Conservation (phyloP, 2,797 vertebrate species). For the Typhlichthys subterraneus region DNA sequence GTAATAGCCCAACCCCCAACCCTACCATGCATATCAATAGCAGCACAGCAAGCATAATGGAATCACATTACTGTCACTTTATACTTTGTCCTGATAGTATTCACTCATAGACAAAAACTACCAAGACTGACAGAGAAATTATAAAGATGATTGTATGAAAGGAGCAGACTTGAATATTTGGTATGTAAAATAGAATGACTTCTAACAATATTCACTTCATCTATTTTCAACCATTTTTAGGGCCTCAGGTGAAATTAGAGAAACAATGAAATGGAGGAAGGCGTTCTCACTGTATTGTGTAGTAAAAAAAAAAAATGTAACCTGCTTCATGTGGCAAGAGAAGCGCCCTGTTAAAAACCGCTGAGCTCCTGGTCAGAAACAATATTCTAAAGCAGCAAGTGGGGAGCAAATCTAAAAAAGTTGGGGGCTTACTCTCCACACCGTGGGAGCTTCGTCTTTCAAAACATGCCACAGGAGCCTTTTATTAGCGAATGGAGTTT, state of each 20-base stretch:
- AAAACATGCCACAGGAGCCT: conserved; percentile 72
- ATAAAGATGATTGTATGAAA: conserved; percentile 31
- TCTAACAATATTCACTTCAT: conserved; percentile 14
- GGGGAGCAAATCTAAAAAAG: conserved; percentile 54
- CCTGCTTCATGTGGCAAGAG: conserved; percentile 38
- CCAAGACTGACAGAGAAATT: conserved; percentile 1
- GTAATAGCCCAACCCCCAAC: conserved; percentile 11
- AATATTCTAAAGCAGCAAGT: conserved; percentile 60
- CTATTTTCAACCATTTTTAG: conserved; percentile 43
- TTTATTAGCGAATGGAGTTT: conserved; percentile 78
- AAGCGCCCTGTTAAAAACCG: conserved; percentile 21
- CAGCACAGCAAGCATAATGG: conserved; percentile 41
- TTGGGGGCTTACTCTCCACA: conserved; percentile 45
- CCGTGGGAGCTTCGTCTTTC: conserved; percentile 73
- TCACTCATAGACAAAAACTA: conserved; percentile 36
- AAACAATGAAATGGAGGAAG: conserved; percentile 58
- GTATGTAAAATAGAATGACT: conserved; percentile 30
- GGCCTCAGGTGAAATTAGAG: conserved; percentile 47
- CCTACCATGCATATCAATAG: conserved; percentile 30
- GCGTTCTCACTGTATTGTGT: conserved; percentile 24
- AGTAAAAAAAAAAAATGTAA: conserved; percentile 35
- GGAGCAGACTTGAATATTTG: conserved; percentile 24
- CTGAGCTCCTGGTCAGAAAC: conserved; percentile 44
- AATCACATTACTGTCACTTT: conserved; percentile 48
- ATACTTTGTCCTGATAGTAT: conserved; percentile 43